Evolutionary conservation across 2,888 invertebrate genomes (phyloP).

Genomic region (Bombylius major): DNA sequence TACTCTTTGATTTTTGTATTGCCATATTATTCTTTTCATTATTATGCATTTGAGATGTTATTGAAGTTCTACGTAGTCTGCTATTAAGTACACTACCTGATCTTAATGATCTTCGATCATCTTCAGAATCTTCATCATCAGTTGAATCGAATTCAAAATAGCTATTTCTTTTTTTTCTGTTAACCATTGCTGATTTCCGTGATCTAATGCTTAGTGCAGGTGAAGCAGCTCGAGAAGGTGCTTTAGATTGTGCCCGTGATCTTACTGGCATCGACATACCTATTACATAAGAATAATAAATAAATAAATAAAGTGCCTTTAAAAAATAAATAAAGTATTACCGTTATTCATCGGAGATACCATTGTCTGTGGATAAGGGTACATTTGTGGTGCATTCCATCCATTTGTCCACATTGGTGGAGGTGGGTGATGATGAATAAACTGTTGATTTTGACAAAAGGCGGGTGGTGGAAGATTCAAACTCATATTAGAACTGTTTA

Average conservation of each 20-base stretch:
- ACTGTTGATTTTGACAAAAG: constrained; percentile 23
- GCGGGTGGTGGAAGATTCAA: constrained; percentile 39
- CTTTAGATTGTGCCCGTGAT: constrained; percentile 44
- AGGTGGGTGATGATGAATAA: constrained; percentile 36
- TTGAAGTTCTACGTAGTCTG: constrained; percentile 26
- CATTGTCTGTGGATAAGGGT: constrained; percentile 25
- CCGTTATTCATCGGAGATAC: constrained; percentile 36
- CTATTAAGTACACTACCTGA: constrained; percentile 24
- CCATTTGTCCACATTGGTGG: constrained; percentile 19
- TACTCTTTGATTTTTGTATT: constrained; percentile 14
- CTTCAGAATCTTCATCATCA: constrained; percentile 49
- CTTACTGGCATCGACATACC: constrained; percentile 25
- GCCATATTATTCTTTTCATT: constrained; percentile 23
- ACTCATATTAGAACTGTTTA: constrained; percentile 44
- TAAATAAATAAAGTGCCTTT: background rate
- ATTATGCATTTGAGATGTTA: constrained; percentile 27
- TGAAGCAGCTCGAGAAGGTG: constrained; percentile 51
- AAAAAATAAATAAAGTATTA: constrained; percentile 11
- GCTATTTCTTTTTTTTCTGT: constrained; percentile 39
- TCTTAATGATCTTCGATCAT: constrained; percentile 34
- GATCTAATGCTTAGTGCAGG: constrained; percentile 58
- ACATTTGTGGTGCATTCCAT: constrained; percentile 25
- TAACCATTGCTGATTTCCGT: constrained; percentile 51
- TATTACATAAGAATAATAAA: background rate
- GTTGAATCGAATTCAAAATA: constrained; percentile 39